phyloP scores from a whole-genome alignment of 2,888 invertebrate species.

The Eustalomyia histrio region DNA sequence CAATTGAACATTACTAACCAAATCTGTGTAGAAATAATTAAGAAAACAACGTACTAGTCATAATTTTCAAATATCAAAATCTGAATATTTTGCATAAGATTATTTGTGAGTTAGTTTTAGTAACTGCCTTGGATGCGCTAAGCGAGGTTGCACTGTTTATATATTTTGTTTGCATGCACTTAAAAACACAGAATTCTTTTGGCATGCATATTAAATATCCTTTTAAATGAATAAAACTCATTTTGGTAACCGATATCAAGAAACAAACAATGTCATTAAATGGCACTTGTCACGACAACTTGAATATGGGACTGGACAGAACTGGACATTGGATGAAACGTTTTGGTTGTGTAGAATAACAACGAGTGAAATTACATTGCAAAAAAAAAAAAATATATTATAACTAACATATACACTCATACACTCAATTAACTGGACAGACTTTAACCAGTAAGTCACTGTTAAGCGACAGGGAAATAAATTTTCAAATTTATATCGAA shows the following conservation, averaged over 20 bases:
- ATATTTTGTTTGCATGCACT: constrained; percentile 11
- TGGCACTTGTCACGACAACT: constrained; percentile 64
- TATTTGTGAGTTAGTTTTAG: no score
- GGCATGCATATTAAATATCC: constrained; percentile 66
- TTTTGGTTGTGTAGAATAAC: constrained; percentile 7
- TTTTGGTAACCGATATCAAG: constrained; percentile 64
- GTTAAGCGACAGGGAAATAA: constrained; percentile 65
- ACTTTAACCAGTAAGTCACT: constrained; percentile 21
- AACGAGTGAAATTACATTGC: constrained; percentile 5
- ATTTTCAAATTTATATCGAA: constrained; percentile 70
- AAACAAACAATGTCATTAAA: constrained; percentile 65
- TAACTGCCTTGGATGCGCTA: no score
- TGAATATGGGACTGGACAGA: neutral
- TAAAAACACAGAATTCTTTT: constrained; percentile 21
- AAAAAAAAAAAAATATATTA: neutral
- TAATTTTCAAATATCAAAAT: no score
- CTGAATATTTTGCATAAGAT: no score
- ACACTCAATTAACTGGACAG: constrained; percentile 7
- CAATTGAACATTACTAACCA: no score
- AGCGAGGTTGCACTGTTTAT: neutral
- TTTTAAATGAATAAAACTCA: constrained; percentile 68
- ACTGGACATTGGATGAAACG: neutral
- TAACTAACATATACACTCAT: constrained; percentile 33
- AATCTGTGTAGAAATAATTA: no score
- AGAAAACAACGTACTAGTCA: no score